Evolutionary conservation across 2,888 invertebrate genomes (phyloP), one percentile per base, ranked within the genome.

Genomic region (Apotomis turbidana): DNA sequence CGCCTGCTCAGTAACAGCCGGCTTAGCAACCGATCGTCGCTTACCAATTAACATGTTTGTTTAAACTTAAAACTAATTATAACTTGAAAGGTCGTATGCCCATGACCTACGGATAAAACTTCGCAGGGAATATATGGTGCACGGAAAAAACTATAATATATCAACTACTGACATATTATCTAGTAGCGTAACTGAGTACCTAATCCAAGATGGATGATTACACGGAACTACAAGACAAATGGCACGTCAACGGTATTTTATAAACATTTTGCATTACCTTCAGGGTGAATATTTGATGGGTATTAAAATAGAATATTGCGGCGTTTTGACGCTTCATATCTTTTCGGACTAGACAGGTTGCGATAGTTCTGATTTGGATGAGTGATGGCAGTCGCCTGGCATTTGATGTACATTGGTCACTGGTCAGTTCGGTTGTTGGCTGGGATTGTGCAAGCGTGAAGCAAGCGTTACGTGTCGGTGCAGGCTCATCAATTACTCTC

Each of bases 401-500:
- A 72, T 72, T 72, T 72, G 72, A 63, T 58, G 67, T 51, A 62
- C 63, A 54, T 68, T 68, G 62, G 72, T 41, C 68, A 41, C 58
- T 68, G 72, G 72, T 62, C 71, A 68, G 62, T 51, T 55, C 10
- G 59, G 54, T 68, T 54, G 61, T 62, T 62, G 59, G 63, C 52
- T n/a, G 62, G 46, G 51, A 71, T 77, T 76, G 77, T 74, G 78
- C 76, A 75, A 68, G 57, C 51, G 57, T 74, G 77, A 74, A 71
- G 76, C 71, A 78, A 77, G 68, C 60, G 71, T 79, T 79, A 79
- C 78, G 78, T 77, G 75, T 75, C 70, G 52, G 73, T 57, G 49
- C 60, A 74, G 74, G 74, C 78, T 76, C 78, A 77, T 79, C 78
- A 78, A 78, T 78, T 78, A 78, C 76, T 75, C 75, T 77, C 76